phyloP scores from a whole-genome alignment of 2,113 vertebrate species.

The Vanacampus margaritifer region DNA sequence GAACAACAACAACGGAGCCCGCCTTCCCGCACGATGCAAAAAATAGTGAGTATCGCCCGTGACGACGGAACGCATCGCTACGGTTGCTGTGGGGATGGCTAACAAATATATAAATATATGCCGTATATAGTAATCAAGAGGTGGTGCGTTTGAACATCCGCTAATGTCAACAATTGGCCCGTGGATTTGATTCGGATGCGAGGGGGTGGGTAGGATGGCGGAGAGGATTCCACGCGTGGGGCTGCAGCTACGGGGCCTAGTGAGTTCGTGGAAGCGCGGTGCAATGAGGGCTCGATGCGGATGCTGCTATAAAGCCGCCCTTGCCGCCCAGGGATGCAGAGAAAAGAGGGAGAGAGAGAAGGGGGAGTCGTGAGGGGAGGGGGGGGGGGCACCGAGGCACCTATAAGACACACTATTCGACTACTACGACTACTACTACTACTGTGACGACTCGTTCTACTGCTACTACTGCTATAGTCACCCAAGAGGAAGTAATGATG shows the following conservation, averaged over 20 bases:
- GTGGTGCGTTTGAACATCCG: conserved; percentile 18
- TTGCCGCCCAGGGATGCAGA: conserved; percentile 70
- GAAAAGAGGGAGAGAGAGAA: conserved; percentile 37
- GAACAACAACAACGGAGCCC: conserved; percentile 44
- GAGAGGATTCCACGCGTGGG: conserved; percentile 1
- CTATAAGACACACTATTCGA: conserved; percentile 54
- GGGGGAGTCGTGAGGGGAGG: conserved; percentile 66
- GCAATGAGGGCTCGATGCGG: conserved; percentile 64
- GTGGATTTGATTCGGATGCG: background rate
- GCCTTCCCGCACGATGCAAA: conserved; percentile 57
- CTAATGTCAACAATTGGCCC: conserved; percentile 52
- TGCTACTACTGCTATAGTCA: conserved; percentile 20
- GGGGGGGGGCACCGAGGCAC: conserved; percentile 52
- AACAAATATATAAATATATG: too few species aligned
- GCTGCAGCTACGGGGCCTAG: conserved; percentile 36
- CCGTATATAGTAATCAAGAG: background rate
- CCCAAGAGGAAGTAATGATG: conserved; percentile 60
- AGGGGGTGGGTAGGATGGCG: background rate
- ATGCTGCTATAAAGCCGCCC: conserved; percentile 68
- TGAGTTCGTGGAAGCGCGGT: conserved; percentile 53
- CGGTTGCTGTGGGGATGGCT: conserved; percentile 42
- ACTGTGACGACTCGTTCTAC: too few species aligned
- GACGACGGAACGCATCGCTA: conserved; percentile 56
- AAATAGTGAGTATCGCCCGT: conserved; percentile 60
- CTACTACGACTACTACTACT: conserved; percentile 61